Evolutionary conservation across 1,140 invertebrate species (phyloP), one percentile per base, ranked within the genome.

Genomic region (Helicoverpa zea): DNA sequence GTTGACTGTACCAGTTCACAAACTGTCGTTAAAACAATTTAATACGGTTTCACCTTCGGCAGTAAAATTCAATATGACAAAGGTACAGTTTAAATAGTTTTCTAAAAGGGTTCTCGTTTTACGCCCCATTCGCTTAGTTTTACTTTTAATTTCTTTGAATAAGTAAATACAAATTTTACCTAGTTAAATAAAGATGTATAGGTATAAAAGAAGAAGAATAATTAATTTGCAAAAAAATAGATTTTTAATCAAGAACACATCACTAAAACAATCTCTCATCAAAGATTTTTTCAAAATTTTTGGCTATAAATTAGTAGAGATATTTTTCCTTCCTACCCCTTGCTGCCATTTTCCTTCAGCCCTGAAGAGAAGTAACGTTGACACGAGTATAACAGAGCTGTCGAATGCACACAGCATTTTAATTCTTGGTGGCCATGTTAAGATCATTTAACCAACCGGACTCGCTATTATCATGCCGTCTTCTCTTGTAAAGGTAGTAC

Each of bases 381-480:
- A 68, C 64, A 68, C 14, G 47, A 51, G 16, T 68, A 68, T 52
- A 52, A 54, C 49, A 43, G 16, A 52, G 66, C 49, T 70, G 66
- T 70, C 66, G 66, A 70, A 70, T 70, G 66, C 66, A 70, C 66
- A 30, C 66, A 54, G 66, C 47, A 70, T 70, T 52, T 70, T 70
- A 70, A 70, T 70, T 49, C 52, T 70, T 29, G 18, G 47, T 16
- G 43, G 18, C 49, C 18, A 43, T 43, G 1, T 0, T 43, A 7
- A 7, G 35, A 43, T 5, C 35, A 9, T 43, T 43, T 9, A 43
- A 43, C 4, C 35, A 43, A 43, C 35, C 35, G 35, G 35, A 7
- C 1, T 7, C 5, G 5, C 5, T 1, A 43, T 7, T 43, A 43
- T 0, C 3, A 5, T 43, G 5, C 5, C 1, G 23, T 9, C 7